A percentile compares a stretch with the other conserved stretches of the same genome.
phyloP scores from a whole-genome alignment of 2,888 invertebrate genomes.

The Chesias legatella region DNA sequence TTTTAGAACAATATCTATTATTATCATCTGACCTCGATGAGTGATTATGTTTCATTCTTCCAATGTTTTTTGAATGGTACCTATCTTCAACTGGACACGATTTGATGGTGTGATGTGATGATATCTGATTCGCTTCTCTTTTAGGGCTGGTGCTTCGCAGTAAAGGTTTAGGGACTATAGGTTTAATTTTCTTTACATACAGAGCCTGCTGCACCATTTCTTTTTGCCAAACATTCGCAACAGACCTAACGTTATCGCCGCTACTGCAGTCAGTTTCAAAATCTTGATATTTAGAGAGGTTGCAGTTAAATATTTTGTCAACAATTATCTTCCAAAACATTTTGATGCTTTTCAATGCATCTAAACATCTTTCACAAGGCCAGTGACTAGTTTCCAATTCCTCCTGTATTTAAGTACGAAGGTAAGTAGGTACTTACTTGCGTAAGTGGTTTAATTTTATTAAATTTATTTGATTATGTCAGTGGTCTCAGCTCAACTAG shows the following conservation, averaged over 20 bases:
- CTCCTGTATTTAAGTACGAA: conserved; percentile 46
- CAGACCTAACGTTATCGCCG: conserved; percentile 42
- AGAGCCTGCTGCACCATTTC: conserved; percentile 57
- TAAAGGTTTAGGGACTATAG: conserved; percentile 24
- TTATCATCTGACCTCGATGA: conserved; percentile 4
- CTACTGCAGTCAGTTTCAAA: conserved; percentile 25
- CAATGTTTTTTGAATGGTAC: conserved; percentile 1
- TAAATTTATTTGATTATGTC: too few relatives aligned
- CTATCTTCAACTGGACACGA: conserved; percentile 10
- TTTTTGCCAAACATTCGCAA: conserved; percentile 55
- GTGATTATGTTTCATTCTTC: background rate
- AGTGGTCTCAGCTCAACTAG: too few relatives aligned
- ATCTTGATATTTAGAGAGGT: conserved; percentile 39
- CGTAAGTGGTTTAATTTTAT: too few relatives aligned
- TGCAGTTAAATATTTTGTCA: conserved; percentile 58
- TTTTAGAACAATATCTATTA: background rate
- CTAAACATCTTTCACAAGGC: conserved; percentile 69
- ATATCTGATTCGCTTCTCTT: conserved; percentile 2
- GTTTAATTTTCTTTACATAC: conserved; percentile 45
- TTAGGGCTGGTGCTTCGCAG: conserved; percentile 6
- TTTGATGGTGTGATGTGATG: conserved; percentile 3
- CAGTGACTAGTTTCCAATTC: conserved; percentile 67
- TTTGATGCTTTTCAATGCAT: conserved; percentile 65
- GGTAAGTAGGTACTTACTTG: too few relatives aligned
- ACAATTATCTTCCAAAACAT: conserved; percentile 69